Evolutionary conservation across 1,140 invertebrate genomes (phyloP), one percentile per base, ranked within the genome.

Genomic region (Scaptomyza pallida): DNA sequence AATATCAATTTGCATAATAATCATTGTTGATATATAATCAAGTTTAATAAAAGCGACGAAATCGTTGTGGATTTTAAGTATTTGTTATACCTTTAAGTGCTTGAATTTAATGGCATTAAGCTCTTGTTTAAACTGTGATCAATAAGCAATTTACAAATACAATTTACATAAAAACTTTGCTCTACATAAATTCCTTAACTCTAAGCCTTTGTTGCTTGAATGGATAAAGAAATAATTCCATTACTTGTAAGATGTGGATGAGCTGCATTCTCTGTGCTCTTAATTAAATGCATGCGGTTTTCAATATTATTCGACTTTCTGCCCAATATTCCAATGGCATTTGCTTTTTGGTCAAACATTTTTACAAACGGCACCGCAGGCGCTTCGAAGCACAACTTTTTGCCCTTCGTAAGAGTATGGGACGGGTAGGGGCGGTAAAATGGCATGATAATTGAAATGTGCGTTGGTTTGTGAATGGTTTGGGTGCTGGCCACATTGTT

Each of bases 401-500:
- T 19, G 10, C 2, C 16, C n/a, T n/a, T n/a, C 16, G 10, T 44
- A 15, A 35, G 23, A 26, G 23, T 26, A 4, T 26, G 9, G 13
- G 6, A 23, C 37, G 1, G 33, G n/a, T n/a, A 56, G 3, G 16
- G 30, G 12, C 55, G 33, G 0, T 21, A 26, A 2, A 23, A 59
- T 67, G 60, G 41, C 56, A 72, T 68, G 61, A 68, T 77, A 72
- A 81, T 76, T 76, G 33, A 72, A 76, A 80, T 51, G 60, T 23
- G 50, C 37, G 43, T 47, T n/a, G 17, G 15, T n/a, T 3, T 9
- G 5, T 12, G 12, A 35, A 30, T 30, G 15, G 35, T 17, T 8
- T 41, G 51, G 35, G 17, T 21, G 37, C 37, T 19, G 9, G 15
- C 2, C 16, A 23, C 15, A 37, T 56, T 54, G 35, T 47, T 55